Evolutionary conservation across 2,888 invertebrate genomes (phyloP).

Genomic region (Cataglyphis albicans): DNA sequence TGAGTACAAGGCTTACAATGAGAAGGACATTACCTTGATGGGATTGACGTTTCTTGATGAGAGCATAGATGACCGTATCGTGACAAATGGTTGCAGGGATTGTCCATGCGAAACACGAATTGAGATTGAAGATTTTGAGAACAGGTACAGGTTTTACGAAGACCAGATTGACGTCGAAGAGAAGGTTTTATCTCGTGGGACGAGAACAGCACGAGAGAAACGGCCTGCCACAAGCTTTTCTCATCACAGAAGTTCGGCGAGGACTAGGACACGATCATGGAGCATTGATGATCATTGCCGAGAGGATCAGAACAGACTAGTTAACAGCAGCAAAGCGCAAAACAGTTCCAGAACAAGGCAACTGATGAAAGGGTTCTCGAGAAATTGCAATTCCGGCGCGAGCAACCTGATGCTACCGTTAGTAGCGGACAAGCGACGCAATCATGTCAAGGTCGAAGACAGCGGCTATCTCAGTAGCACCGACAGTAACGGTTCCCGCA

Average conservation of each 20-base stretch:
- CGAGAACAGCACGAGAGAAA: slow-evolving; percentile 10
- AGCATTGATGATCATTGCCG: neutral
- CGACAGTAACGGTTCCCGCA: slow-evolving; percentile 88
- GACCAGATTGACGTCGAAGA: neutral
- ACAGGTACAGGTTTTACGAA: slow-evolving; percentile 28
- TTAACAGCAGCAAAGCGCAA: slow-evolving; percentile 7
- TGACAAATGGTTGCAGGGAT: slow-evolving; percentile 35
- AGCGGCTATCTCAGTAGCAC: slow-evolving; percentile 95
- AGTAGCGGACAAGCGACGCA: slow-evolving; percentile 23
- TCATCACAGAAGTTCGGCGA: slow-evolving; percentile 16
- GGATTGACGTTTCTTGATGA: slow-evolving; percentile 1
- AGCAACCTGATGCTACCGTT: slow-evolving; percentile 27
- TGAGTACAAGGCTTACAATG: neutral
- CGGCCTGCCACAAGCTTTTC: neutral
- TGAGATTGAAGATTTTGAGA: slow-evolving; percentile 21
- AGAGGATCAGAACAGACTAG: slow-evolving; percentile 12
- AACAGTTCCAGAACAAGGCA: slow-evolving; percentile 33
- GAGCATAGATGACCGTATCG: neutral
- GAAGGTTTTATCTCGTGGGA: neutral
- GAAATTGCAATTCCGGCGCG: slow-evolving; percentile 39
- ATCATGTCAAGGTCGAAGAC: slow-evolving; percentile 86
- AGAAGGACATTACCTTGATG: slow-evolving; percentile 16
- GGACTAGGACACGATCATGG: slow-evolving; percentile 31
- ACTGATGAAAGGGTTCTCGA: slow-evolving; percentile 20
- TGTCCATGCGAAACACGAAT: slow-evolving; percentile 45